phyloP scores from a whole-genome alignment of 2,113 vertebrate species.

The Melanerpes aurifrons region DNA sequence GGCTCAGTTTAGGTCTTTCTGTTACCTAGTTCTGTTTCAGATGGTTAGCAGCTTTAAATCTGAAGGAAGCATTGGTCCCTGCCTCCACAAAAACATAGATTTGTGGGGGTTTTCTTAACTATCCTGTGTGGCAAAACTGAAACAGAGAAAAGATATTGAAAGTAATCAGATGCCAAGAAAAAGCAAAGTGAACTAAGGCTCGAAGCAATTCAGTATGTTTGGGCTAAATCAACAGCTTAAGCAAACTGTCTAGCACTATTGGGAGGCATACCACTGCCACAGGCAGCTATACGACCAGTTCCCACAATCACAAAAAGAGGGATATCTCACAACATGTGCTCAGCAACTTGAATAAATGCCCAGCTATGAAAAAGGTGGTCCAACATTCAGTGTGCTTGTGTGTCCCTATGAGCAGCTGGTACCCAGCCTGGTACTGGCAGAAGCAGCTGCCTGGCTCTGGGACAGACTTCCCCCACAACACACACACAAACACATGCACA shows the following conservation, averaged over 20 bases:
- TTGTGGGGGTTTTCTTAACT: background rate
- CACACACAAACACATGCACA: background rate
- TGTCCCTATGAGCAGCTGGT: background rate
- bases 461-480: background rate
- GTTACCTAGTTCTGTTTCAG: background rate
- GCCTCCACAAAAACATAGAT: background rate
- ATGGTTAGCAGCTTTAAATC: background rate
- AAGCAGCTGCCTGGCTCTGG: background rate
- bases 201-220: background rate
- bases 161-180: background rate
- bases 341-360: background rate
- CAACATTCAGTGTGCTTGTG: background rate
- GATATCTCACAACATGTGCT: background rate
- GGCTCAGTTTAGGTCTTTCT: background rate
- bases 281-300: background rate
- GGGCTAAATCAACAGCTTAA: conserved; percentile 2
- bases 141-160: background rate
- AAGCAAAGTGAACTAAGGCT: background rate
- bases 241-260: background rate
- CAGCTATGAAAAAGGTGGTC: background rate
- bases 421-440: background rate
- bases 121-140: background rate
- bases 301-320: background rate
- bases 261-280: background rate
- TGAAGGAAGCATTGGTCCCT: background rate